Evolutionary conservation across 1,140 invertebrate genomes (phyloP), one percentile per base, ranked within the genome.

Genomic region (Mamestra configurata): DNA sequence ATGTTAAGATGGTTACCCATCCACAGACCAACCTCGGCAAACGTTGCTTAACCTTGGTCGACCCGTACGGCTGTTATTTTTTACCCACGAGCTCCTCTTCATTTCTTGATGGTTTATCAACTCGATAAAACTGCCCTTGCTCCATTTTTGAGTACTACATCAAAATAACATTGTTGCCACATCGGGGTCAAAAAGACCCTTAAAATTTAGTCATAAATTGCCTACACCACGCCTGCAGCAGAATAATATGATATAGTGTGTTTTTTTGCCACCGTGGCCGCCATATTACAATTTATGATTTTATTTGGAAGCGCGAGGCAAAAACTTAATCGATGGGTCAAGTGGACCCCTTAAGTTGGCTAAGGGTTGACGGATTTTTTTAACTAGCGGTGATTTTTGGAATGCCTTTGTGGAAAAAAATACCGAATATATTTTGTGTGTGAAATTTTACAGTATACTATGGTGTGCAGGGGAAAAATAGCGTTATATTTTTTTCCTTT

Each of bases 281-380:
- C 83, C 77, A 86, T 86, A 57, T 84, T 84, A 77, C 82, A 88
- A 92, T 93, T 93, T 93, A 90, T 92, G 90, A 91, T 93, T 91
- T 92, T 89, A 91, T 92, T 92, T 91, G 77, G 80, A 76, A 85
- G 73, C 77, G 83, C 83, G 87, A 73, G 89, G 92, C 90, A 93
- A 93, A 92, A 93, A 93, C 85, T 89, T 90, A 91, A 92, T 92
- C 88, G 91, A 90, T 86, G 87, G 89, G 88, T 89, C 88, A 88
- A 88, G 84, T 82, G 79, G 83, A 81, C 86, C 80, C 82, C 68
- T 77, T 66, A 73, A 11, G 81, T 43, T 8, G 8, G 79, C 77
- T 80, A 83, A 82, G 87, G 87, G 85, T 84, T 86, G 82, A 86
- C 83, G 78, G 53, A 49, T 79, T 70, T 83, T 85, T 86, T 86